These are phyloP conservation scores for Hoplodrina ambigua DNA, from an alignment of 2,888 invertebrate species.

Conservation along the genomic window DNA sequence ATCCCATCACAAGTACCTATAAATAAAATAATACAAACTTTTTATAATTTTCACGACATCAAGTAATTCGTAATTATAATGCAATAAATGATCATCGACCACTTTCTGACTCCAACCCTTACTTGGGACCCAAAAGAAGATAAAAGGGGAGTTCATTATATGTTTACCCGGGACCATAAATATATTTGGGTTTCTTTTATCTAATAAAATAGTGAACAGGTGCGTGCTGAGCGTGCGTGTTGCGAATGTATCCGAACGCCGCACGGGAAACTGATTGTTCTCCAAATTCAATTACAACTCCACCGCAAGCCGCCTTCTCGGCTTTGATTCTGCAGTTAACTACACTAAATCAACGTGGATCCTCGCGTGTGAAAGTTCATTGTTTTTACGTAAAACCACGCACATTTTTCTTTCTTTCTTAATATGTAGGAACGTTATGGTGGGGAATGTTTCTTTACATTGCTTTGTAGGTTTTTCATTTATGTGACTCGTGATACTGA, in stretches of 20 bases:
- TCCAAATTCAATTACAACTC: constrained; percentile 85
- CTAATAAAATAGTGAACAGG: constrained; percentile 78
- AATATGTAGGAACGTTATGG: constrained; percentile 53
- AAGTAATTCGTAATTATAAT: neutral
- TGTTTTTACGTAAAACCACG: constrained; percentile 79
- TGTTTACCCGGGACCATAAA: constrained; percentile 53
- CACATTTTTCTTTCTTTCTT: constrained; percentile 56
- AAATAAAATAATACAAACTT: no score
- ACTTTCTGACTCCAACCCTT: constrained; percentile 18
- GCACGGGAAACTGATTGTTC: constrained; percentile 86
- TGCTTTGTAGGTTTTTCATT: constrained; percentile 7
- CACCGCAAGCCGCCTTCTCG: constrained; percentile 79
- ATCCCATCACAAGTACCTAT: no score
- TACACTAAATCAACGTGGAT: constrained; percentile 83
- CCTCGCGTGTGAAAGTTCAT: constrained; percentile 86
- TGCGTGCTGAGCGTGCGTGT: constrained; percentile 83
- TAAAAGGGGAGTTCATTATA: constrained; percentile 50
- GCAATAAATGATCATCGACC: neutral
- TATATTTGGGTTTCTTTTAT: constrained; percentile 58
- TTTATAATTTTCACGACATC: neutral
- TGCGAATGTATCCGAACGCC: constrained; percentile 73
- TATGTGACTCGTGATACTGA: neutral
- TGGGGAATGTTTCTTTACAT: constrained; percentile 35
- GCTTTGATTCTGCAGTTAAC: constrained; percentile 85
- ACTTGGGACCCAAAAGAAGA: constrained; percentile 17